phyloP scores from a whole-genome alignment of 2,888 invertebrate species.

The Mesorhabditis spiculigera region DNA sequence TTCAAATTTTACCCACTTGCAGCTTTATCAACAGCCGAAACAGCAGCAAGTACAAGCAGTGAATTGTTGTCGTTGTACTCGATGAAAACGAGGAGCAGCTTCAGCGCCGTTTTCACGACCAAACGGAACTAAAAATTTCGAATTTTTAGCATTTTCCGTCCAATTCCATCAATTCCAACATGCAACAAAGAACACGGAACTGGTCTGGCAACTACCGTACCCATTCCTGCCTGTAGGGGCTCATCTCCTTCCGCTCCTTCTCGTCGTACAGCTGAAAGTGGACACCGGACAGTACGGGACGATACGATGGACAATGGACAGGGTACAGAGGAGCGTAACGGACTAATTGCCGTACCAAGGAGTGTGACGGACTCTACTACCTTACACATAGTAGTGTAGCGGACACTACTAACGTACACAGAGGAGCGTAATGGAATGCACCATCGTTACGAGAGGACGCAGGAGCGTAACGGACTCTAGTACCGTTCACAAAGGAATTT shows the following conservation, averaged over 20 bases:
- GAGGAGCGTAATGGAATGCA: too few relatives aligned
- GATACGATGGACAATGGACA: slow-evolving; percentile 7
- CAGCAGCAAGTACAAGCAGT: slow-evolving; percentile 82
- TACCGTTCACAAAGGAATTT: too few relatives aligned
- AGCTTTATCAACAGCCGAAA: slow-evolving; percentile 73
- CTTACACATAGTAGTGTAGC: too few relatives aligned
- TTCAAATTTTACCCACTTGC: slow-evolving; percentile 40
- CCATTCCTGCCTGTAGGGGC: slow-evolving; percentile 55
- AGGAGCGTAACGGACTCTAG: too few relatives aligned
- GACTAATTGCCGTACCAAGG: too few relatives aligned
- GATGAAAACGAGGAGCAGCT: slow-evolving; percentile 91
- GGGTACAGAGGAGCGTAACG: too few relatives aligned
- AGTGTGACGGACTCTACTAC: too few relatives aligned
- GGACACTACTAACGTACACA: too few relatives aligned
- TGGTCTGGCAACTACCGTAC: too few relatives aligned
- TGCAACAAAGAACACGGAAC: not conserved
- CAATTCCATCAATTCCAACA: not conserved
- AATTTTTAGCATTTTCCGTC: not conserved
- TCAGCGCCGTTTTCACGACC: slow-evolving; percentile 94
- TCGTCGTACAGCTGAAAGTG: slow-evolving; percentile 51
- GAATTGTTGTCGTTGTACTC: slow-evolving; percentile 96
- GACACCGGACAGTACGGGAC: slow-evolving; percentile 10
- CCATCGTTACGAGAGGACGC: too few relatives aligned
- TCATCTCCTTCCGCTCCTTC: slow-evolving; percentile 49
- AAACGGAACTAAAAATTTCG: slow-evolving; percentile 72